Conservation (phyloP, 1,140 invertebrate species). For the Drosophila tsacasi region DNA sequence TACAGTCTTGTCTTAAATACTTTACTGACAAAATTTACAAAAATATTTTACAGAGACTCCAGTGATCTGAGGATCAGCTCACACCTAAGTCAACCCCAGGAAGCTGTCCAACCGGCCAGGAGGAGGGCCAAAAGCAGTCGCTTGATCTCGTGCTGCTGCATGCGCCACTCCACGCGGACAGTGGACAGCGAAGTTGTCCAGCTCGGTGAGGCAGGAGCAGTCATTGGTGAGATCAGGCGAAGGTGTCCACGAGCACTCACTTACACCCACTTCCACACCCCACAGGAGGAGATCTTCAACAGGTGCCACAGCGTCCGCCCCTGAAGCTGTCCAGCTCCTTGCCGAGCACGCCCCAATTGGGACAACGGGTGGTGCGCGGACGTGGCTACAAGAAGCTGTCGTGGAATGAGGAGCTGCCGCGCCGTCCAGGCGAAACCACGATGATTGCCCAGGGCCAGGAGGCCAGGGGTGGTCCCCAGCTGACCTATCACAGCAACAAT, state of each 20-base stretch:
- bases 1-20: neutral
- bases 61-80: slow-evolving; percentile 10
- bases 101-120: slow-evolving; percentile 13
- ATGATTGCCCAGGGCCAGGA: slow-evolving; percentile 45
- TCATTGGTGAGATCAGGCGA: slow-evolving; percentile 10
- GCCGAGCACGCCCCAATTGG: slow-evolving; percentile 63
- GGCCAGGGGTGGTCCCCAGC: slow-evolving; percentile 30
- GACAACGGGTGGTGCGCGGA: slow-evolving; percentile 49
- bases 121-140: slow-evolving; percentile 40
- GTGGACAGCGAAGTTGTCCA: slow-evolving; percentile 30
- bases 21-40: neutral
- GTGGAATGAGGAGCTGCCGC: slow-evolving; percentile 38
- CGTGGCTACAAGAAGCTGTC: slow-evolving; percentile 59
- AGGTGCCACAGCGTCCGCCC: slow-evolving; percentile 18
- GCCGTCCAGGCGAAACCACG: slow-evolving; percentile 10
- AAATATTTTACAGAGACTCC: slow-evolving; percentile 1
- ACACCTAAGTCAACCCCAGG: neutral
- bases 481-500: slow-evolving; percentile 39
- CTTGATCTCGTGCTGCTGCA: slow-evolving; percentile 48
- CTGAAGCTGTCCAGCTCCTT: slow-evolving; percentile 59
- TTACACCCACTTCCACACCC: slow-evolving; percentile 10
- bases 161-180: slow-evolving; percentile 45
- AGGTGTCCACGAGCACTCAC: neutral
- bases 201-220: slow-evolving; percentile 2
- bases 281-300: slow-evolving; percentile 8